phyloP scores from a whole-genome alignment of 2,888 invertebrate species.

The Prosapia bicincta region DNA sequence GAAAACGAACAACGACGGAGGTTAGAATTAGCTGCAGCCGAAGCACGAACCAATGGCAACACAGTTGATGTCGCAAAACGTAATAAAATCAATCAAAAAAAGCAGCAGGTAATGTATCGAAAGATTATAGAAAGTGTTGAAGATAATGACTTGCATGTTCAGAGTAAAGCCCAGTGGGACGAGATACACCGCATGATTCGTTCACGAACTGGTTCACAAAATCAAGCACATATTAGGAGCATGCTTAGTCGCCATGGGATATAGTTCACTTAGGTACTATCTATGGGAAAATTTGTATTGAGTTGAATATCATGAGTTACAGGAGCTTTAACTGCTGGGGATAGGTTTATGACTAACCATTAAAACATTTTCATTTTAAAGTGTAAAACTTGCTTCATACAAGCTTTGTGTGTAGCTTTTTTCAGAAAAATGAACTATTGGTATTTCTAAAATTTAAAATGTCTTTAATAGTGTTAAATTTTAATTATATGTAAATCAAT shows the following conservation, averaged over 20 bases:
- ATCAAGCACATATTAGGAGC: neutral
- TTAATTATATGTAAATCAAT: too few relatives aligned
- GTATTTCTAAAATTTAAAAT: too few relatives aligned
- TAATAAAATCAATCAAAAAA: slow-evolving; percentile 81
- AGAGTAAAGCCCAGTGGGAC: slow-evolving; percentile 4
- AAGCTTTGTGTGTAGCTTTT: too few relatives aligned
- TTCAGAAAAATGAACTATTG: too few relatives aligned
- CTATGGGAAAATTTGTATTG: too few relatives aligned
- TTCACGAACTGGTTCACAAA: neutral
- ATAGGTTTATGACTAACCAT: too few relatives aligned
- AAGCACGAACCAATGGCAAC: slow-evolving; percentile 61
- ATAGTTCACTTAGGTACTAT: neutral
- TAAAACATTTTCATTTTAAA: too few relatives aligned
- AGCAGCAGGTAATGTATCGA: slow-evolving; percentile 72
- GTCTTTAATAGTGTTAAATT: too few relatives aligned
- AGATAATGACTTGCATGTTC: neutral
- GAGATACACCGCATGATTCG: slow-evolving; percentile 22
- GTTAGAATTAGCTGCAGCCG: slow-evolving; percentile 69
- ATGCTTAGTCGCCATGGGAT: neutral
- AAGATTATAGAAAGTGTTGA: neutral
- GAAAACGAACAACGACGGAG: slow-evolving; percentile 91
- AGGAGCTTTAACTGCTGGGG: too few relatives aligned
- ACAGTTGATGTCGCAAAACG: slow-evolving; percentile 64
- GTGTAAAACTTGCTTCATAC: too few relatives aligned
- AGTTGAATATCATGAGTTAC: too few relatives aligned